Percentiles rank a stretch among this genome's conserved stretches.
Evolutionary conservation across 2,888 invertebrate species (phyloP).

Genomic region (Cactoblastis cactorum): DNA sequence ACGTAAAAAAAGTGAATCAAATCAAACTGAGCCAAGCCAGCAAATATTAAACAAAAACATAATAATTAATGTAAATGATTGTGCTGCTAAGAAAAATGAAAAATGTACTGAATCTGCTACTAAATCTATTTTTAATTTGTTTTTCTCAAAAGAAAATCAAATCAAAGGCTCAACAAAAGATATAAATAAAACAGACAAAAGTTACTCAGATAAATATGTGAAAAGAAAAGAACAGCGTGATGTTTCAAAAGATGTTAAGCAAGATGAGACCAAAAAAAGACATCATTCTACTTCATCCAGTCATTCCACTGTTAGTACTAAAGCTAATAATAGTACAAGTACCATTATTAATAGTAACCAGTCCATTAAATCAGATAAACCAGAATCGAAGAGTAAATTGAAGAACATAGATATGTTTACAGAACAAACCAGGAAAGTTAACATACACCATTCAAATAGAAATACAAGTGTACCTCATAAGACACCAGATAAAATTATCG

Average conservation of each 20-base stretch:
- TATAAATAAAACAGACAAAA: constrained; percentile 42
- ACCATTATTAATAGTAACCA: constrained; percentile 26
- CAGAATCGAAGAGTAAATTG: constrained; percentile 52
- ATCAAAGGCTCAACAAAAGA: constrained; percentile 39
- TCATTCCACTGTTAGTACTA: constrained; percentile 52
- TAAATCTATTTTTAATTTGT: constrained; percentile 45
- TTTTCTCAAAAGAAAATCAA: constrained; percentile 36
- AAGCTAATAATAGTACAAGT: constrained; percentile 34
- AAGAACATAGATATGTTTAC: constrained; percentile 65
- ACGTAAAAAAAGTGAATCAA: constrained; percentile 59
- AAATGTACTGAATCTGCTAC: constrained; percentile 37
- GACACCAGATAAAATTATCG: constrained; percentile 30
- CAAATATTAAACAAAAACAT: constrained; percentile 39
- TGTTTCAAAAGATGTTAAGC: constrained; percentile 35
- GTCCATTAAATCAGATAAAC: constrained; percentile 49
- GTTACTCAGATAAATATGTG: constrained; percentile 61
- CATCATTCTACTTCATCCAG: constrained; percentile 42
- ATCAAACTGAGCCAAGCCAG: constrained; percentile 31
- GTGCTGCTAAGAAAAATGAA: constrained; percentile 37
- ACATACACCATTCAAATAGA: constrained; percentile 49
- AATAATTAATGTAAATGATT: constrained; percentile 35
- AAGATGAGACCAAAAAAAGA: constrained; percentile 38
- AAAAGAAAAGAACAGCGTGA: constrained; percentile 57
- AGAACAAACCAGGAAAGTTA: constrained; percentile 49
- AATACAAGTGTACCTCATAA: constrained; percentile 44